phyloP scores from a whole-genome alignment of 2,797 vertebrate species.

The Falco columbarius region DNA sequence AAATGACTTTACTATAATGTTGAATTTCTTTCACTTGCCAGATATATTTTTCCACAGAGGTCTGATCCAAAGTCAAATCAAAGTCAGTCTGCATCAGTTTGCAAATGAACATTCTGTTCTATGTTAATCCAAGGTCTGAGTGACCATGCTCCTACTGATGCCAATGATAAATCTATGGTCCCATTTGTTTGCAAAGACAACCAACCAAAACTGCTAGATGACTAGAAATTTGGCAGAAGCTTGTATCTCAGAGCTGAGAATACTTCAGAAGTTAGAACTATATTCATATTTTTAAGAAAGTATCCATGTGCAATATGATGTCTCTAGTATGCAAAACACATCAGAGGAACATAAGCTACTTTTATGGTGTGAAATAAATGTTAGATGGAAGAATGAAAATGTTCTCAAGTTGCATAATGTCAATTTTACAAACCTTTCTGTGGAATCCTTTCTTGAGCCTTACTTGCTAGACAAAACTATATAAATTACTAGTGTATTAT shows the following conservation, averaged over 20 bases:
- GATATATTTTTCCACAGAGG: neutral
- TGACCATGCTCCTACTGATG: neutral
- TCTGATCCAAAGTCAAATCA: slow-evolving; percentile 28
- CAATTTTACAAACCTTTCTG: neutral
- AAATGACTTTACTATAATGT: slow-evolving; percentile 1
- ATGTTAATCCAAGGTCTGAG: neutral
- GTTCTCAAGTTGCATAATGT: neutral
- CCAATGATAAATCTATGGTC: neutral
- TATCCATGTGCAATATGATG: neutral
- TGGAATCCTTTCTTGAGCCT: neutral
- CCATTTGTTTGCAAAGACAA: neutral
- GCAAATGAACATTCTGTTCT: neutral
- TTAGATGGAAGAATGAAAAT: neutral
- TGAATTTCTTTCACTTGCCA: slow-evolving; percentile 18
- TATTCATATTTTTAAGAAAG: neutral
- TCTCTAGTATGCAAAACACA: neutral
- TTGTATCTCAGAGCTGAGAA: neutral
- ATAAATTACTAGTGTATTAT: neutral
- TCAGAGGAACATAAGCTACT: neutral
- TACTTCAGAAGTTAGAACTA: neutral
- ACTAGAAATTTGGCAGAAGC: neutral
- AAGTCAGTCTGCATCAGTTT: neutral
- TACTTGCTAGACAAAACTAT: neutral
- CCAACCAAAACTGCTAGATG: neutral
- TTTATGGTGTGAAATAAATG: neutral